Percentiles rank a stretch among this genome's conserved stretches.
Conservation (phyloP, 2,888 invertebrate genomes). For the Netelia fuscicornis region DNA sequence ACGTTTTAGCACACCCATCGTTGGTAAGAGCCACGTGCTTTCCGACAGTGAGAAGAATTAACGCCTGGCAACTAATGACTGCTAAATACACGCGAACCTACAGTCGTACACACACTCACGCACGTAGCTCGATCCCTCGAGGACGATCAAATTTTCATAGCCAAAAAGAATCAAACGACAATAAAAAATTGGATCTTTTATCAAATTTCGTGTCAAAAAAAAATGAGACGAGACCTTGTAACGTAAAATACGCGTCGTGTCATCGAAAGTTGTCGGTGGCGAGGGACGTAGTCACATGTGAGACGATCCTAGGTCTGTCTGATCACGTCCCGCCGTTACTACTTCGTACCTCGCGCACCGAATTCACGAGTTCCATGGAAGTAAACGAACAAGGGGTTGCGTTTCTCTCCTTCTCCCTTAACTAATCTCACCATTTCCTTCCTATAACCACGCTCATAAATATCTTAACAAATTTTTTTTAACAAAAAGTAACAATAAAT, state of each 20-base stretch:
- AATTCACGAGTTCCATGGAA: background rate
- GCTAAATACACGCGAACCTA: conserved; percentile 30
- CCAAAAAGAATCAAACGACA: background rate
- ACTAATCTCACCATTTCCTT: too few relatives aligned
- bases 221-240: background rate
- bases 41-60: conserved; percentile 37
- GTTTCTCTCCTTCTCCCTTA: background rate
- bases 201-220: background rate
- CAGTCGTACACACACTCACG: background rate
- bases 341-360: conserved; percentile 22
- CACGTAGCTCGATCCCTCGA: background rate
- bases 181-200: background rate
- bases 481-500: too few relatives aligned
- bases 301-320: background rate
- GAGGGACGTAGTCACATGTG: background rate
- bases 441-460: too few relatives aligned
- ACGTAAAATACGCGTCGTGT: background rate
- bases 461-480: too few relatives aligned
- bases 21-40: conserved; percentile 50
- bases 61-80: conserved; percentile 60
- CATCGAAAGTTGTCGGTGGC: background rate
- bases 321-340: conserved; percentile 47
- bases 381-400: conserved; percentile 17
- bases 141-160: background rate
- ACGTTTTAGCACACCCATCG: conserved; percentile 40